Evolutionary conservation across 2,113 vertebrate species (phyloP).

Genomic region (Phalacrocorax pelagicus): DNA sequence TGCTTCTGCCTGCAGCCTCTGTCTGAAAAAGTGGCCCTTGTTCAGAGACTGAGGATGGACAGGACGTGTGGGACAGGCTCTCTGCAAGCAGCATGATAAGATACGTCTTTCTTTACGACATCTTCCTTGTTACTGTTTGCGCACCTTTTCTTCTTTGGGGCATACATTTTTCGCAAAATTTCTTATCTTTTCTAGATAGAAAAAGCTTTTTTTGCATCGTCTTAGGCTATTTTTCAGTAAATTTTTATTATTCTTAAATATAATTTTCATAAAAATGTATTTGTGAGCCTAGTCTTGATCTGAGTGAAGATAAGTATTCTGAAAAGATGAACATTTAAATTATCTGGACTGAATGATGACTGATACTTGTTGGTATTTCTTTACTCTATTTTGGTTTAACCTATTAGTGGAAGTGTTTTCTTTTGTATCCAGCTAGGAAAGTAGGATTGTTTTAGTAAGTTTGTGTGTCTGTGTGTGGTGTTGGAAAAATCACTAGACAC

Average conservation of each 20-base stretch:
- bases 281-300: not conserved
- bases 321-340: not conserved
- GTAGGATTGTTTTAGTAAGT: not conserved
- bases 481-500: not conserved
- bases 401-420: not conserved
- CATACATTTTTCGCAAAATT: not conserved
- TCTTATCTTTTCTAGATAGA: not conserved
- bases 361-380: not conserved
- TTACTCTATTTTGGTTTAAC: not conserved
- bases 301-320: not conserved
- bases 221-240: not conserved
- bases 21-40: rapidly evolving
- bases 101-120: not conserved
- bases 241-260: not conserved
- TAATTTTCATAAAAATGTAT: not conserved
- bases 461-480: rapidly evolving
- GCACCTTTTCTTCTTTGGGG: not conserved
- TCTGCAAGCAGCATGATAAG: not conserved
- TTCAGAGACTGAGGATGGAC: not conserved
- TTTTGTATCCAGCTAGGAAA: not conserved
- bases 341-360: not conserved
- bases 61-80: not conserved
- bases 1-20: not conserved
- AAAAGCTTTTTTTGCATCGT: not conserved
- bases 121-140: not conserved